phyloP scores from a whole-genome alignment of 2,888 invertebrate species.

The Cactoblastis cactorum region DNA sequence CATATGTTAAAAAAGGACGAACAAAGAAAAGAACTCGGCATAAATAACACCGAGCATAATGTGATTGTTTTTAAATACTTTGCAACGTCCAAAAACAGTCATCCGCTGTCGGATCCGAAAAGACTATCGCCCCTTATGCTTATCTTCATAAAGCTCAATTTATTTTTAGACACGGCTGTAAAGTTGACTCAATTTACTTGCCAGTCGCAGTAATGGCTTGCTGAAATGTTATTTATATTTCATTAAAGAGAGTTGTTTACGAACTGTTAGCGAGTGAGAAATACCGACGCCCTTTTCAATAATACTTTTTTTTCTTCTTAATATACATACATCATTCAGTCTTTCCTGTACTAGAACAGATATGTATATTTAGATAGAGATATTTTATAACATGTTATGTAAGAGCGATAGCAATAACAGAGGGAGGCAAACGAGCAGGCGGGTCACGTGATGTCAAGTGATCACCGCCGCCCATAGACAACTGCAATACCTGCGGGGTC shows the following conservation, averaged over 20 bases:
- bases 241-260: conserved; percentile 1
- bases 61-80: not conserved
- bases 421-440: no score
- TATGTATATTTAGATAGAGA: no score
- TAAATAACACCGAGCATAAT: not conserved
- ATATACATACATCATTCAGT: not conserved
- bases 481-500: no score
- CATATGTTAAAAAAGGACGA: not conserved
- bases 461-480: no score
- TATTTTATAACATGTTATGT: no score
- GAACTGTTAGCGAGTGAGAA: not conserved
- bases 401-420: no score
- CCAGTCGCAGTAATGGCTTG: not conserved
- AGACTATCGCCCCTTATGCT: not conserved
- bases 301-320: not conserved
- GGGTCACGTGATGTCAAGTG: no score
- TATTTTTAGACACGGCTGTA: not conserved
- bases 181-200: not conserved
- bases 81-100: not conserved
- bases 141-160: not conserved
- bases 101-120: not conserved
- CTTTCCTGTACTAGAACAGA: not conserved
- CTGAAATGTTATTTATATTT: conserved; percentile 5
- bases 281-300: not conserved
- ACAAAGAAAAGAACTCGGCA: no score